Conservation (phyloP, 2,113 vertebrate genomes). For the Gracilinanus agilis region DNA sequence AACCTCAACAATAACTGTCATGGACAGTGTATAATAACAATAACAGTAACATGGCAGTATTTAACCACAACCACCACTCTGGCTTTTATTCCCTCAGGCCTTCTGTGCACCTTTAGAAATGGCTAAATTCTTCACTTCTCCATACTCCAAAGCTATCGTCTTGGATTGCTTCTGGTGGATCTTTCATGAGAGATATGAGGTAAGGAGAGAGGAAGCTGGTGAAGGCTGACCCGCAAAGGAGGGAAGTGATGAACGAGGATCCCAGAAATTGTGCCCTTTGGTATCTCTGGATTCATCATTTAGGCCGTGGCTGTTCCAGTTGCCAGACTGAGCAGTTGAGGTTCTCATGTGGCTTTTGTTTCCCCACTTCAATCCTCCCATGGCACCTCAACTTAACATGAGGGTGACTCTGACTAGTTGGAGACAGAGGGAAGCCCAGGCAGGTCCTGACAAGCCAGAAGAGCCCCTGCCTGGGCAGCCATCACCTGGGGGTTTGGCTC, state of each 20-base stretch:
- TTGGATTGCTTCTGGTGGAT: constrained; percentile 83
- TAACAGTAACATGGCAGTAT: too few species aligned
- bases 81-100: constrained; percentile 65
- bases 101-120: constrained; percentile 71
- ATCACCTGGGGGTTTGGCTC: background rate
- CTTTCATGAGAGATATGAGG: constrained; percentile 82
- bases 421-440: background rate
- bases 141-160: constrained; percentile 65
- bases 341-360: too few species aligned
- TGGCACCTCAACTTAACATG: background rate
- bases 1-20: too few species aligned
- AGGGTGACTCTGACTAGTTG: background rate
- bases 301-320: background rate
- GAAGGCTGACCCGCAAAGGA: background rate
- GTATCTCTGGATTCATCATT: background rate
- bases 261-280: background rate
- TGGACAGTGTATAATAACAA: too few species aligned
- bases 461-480: background rate
- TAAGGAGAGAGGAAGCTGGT: constrained; percentile 35
- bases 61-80: background rate
- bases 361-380: background rate
- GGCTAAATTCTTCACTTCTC: constrained; percentile 75
- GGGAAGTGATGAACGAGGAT: background rate
- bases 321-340: too few species aligned
- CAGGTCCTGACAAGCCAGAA: too few species aligned